phyloP scores from a whole-genome alignment of 1,140 invertebrate species.

The Caenorhabditis latens region DNA sequence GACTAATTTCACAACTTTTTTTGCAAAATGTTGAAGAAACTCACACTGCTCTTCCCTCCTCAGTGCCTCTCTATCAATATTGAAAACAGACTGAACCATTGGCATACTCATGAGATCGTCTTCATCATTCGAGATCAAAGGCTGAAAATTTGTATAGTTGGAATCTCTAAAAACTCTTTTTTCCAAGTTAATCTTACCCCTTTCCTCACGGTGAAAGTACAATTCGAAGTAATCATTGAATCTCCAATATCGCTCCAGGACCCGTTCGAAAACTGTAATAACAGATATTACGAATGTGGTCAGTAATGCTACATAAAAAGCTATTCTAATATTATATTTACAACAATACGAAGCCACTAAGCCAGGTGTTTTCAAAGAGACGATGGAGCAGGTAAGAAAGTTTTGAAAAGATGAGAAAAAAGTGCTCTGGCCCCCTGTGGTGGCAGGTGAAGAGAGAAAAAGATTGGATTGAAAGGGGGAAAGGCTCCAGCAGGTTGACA shows the following conservation, averaged over 20 bases:
- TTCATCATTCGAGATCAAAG: slow-evolving; percentile 33
- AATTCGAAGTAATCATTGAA: slow-evolving; percentile 57
- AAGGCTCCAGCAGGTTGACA: slow-evolving; percentile 3
- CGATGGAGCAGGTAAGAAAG: neutral
- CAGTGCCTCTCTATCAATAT: slow-evolving; percentile 58
- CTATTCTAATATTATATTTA: slow-evolving; percentile 10
- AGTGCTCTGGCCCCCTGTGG: neutral
- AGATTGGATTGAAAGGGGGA: neutral
- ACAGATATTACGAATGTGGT: neutral
- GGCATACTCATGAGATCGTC: slow-evolving; percentile 59
- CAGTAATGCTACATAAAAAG: neutral
- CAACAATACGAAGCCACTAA: neutral
- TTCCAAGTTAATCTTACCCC: neutral
- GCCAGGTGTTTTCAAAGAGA: slow-evolving; percentile 4
- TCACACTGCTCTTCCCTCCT: slow-evolving; percentile 53
- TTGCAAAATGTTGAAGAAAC: neutral
- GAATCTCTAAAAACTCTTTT: neutral
- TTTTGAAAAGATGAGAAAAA: neutral
- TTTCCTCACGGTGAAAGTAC: slow-evolving; percentile 47
- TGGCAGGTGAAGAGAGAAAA: neutral
- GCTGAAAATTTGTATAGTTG: neutral
- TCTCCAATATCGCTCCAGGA: slow-evolving; percentile 60
- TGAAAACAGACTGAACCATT: slow-evolving; percentile 23
- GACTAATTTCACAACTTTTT: neutral
- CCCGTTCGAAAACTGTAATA: slow-evolving; percentile 56